Evolutionary conservation across 2,797 vertebrate species (phyloP).

Genomic region (Bufotes viridis): DNA sequence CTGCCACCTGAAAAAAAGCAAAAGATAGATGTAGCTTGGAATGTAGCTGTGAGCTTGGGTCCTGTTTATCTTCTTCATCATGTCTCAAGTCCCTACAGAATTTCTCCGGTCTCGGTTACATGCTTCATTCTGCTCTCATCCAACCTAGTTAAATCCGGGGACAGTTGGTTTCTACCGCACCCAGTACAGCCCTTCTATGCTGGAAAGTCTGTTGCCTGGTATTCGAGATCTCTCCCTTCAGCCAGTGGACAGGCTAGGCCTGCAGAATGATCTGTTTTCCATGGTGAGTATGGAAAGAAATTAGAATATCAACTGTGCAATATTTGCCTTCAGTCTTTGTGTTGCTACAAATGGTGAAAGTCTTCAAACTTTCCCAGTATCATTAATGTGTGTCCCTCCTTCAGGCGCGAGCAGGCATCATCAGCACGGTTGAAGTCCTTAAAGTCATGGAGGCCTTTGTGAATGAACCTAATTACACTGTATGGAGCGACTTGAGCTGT

Average conservation of each 20-base stretch:
- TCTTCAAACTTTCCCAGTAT: neutral
- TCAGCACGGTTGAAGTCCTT: slow-evolving; percentile 96
- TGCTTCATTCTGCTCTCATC: neutral
- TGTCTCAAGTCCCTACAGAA: neutral
- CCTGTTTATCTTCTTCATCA: neutral
- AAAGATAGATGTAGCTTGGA: neutral
- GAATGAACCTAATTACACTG: slow-evolving; percentile 98
- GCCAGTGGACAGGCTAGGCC: slow-evolving; percentile 93
- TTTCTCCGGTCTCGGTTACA: neutral
- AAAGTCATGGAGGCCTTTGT: slow-evolving; percentile 98
- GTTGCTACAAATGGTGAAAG: neutral
- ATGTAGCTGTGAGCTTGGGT: neutral
- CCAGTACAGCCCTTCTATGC: slow-evolving; percentile 92
- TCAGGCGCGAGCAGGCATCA: slow-evolving; percentile 95
- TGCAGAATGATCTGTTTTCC: slow-evolving; percentile 97
- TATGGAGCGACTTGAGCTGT: slow-evolving; percentile 99
- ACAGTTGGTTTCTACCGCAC: slow-evolving; percentile 97
- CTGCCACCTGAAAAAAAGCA: neutral
- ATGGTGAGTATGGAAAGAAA: slow-evolving; percentile 78
- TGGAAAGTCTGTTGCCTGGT: slow-evolving; percentile 90
- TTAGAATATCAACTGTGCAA: neutral
- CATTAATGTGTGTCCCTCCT: slow-evolving; percentile 42
- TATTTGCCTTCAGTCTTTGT: neutral
- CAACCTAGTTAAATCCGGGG: slow-evolving; percentile 92
- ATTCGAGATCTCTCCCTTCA: slow-evolving; percentile 91